phyloP scores from a whole-genome alignment of 64 coral and sea anemone genomes.

The Montipora efflorescens region DNA sequence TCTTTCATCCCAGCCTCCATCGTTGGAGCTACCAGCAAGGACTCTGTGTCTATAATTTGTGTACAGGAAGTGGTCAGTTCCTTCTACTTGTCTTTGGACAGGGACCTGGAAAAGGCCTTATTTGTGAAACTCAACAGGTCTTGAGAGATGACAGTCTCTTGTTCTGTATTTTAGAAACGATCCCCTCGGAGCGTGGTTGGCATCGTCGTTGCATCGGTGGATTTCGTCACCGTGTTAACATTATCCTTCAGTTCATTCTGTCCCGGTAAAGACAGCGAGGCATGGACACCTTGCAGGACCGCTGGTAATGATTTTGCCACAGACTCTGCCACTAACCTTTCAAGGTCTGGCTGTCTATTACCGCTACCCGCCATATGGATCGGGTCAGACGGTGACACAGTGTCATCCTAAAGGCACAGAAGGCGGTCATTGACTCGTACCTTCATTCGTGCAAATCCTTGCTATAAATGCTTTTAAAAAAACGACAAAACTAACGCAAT shows the following conservation, averaged over 20 bases:
- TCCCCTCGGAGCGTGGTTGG: background rate
- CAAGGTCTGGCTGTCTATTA: background rate
- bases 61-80: background rate
- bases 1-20: slow-evolving; percentile 21
- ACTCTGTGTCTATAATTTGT: background rate
- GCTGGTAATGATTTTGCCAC: background rate
- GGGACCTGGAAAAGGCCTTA: background rate
- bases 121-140: background rate
- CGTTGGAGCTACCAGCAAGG: background rate
- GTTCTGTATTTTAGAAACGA: background rate
- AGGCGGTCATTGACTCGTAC: background rate
- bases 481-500: no score
- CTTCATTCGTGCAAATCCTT: no score
- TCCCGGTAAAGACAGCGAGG: background rate
- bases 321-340: background rate
- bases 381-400: background rate
- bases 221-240: background rate
- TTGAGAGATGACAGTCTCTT: background rate
- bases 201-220: background rate
- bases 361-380: background rate
- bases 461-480: no score
- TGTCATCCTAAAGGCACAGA: background rate
- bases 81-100: background rate
- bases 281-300: background rate
- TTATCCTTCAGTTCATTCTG: background rate